Evolutionary conservation across 2,888 invertebrate genomes (phyloP).

Genomic region (Philopedon plagiatum): DNA sequence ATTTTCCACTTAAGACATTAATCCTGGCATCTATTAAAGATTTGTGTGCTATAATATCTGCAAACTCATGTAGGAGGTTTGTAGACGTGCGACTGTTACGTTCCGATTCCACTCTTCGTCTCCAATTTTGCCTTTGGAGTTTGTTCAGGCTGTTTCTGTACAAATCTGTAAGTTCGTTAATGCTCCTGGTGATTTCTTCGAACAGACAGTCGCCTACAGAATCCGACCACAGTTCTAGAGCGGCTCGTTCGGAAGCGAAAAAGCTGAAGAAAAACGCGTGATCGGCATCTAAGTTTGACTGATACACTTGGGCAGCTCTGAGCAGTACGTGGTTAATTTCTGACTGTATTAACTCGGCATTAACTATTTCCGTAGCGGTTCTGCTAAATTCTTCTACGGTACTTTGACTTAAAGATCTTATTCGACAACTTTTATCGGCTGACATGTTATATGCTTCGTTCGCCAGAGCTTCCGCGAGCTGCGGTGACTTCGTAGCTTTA

Average conservation of each 20-base stretch:
- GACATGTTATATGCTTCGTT: constrained; percentile 78
- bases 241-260: constrained; percentile 78
- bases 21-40: constrained; percentile 84
- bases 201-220: constrained; percentile 80
- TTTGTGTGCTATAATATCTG: constrained; percentile 81
- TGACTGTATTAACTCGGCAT: constrained; percentile 82
- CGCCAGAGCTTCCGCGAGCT: constrained; percentile 77
- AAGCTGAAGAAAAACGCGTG: constrained; percentile 75
- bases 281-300: constrained; percentile 71
- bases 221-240: constrained; percentile 82
- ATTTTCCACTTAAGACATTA: constrained; percentile 74
- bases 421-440: constrained; percentile 69
- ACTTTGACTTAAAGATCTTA: constrained; percentile 73
- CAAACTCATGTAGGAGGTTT: constrained; percentile 75
- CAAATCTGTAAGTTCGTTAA: constrained; percentile 77
- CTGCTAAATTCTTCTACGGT: constrained; percentile 83
- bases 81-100: constrained; percentile 69
- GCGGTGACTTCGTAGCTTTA: constrained; percentile 79
- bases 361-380: constrained; percentile 82
- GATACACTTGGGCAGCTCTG: constrained; percentile 80
- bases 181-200: constrained; percentile 80
- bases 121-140: constrained; percentile 71
- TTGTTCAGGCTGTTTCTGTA: constrained; percentile 77
- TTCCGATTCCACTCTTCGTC: constrained; percentile 69
- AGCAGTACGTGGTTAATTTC: constrained; percentile 83